Evolutionary conservation across 2,797 vertebrate genomes (phyloP).

Genomic region (Rhincodon typus): DNA sequence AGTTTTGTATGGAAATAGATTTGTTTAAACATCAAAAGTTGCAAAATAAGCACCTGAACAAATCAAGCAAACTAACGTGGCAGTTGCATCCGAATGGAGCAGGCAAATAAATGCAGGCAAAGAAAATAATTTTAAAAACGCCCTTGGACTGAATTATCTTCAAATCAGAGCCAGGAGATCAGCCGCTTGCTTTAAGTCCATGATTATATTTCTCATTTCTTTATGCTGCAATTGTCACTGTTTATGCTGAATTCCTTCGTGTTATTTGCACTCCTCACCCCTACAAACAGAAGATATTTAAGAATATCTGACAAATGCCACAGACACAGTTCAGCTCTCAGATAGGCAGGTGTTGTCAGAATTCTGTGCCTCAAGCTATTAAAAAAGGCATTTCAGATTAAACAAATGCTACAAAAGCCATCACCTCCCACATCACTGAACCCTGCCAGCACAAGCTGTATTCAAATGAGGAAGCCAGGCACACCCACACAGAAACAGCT

Average conservation of each 20-base stretch:
- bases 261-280: conserved; percentile 37
- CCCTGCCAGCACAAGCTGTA: conserved; percentile 53
- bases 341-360: conserved; percentile 38
- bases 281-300: conserved; percentile 29
- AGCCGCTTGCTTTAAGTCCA: neutral
- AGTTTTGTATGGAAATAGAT: neutral
- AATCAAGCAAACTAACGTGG: neutral
- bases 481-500: conserved; percentile 18
- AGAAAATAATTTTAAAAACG: neutral
- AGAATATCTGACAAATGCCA: conserved; percentile 36
- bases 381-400: conserved; percentile 38
- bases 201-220: neutral
- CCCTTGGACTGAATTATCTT: conserved; percentile 14
- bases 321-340: conserved; percentile 36
- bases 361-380: conserved; percentile 33
- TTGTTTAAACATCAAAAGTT: neutral
- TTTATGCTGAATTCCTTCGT: conserved; percentile 34
- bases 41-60: neutral
- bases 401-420: conserved; percentile 36
- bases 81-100: neutral
- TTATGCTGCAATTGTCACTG: conserved; percentile 27
- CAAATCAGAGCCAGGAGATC: neutral
- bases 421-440: conserved; percentile 36
- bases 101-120: neutral
- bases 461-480: conserved; percentile 52